Evolutionary conservation across 2,888 invertebrate genomes (phyloP), one percentile per base, ranked within the genome.

Genomic region (Podabrus alpinus): DNA sequence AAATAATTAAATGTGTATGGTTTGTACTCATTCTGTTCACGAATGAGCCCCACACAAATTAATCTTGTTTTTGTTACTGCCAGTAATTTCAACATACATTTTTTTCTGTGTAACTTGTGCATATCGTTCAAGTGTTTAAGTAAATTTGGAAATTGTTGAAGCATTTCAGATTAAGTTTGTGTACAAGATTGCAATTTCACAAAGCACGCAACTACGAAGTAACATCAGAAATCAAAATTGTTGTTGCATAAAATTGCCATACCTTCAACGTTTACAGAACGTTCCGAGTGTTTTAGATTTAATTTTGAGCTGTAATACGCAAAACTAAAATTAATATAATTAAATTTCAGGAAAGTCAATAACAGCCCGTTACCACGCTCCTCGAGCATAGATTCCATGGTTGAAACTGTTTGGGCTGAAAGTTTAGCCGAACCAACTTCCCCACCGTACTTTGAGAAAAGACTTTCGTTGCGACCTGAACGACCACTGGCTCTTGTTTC

Each of bases 361-460:
- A 71, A 24, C 11, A 87, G 85, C 16, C 89, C 90, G 74, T 84
- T 94, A 11, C 93, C 94, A 5, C 91, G 95, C 3, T 95, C 95
- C 75, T 92, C 94, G 78, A 94, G 94, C 87, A 95, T 94, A 84
- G 95, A 95, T 88, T 93, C 93, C 0, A 89, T 94, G 87, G 93
- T 93, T 71, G 93, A 94, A 84, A 91, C 93, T 1, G 92, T 92
- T 9, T 93, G 93, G 88, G 90, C 90, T 77, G 89, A 89, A 79
- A 83, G 81, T 16, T 83, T 87, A 76, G 86, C 86, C 15, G 85
- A 85, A 82, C 87, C 86, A 62, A 81, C 86, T 69, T 86, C 88
- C 70, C 86, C 85, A 72, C 83, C 86, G 69, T 83, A 83, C 82
- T 76, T 74, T 73, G 85, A 85, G 21, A 86, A 86, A 84, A 82